Evolutionary conservation across 1,140 invertebrate genomes (phyloP).

Genomic region (Cryptotermes secundus): DNA sequence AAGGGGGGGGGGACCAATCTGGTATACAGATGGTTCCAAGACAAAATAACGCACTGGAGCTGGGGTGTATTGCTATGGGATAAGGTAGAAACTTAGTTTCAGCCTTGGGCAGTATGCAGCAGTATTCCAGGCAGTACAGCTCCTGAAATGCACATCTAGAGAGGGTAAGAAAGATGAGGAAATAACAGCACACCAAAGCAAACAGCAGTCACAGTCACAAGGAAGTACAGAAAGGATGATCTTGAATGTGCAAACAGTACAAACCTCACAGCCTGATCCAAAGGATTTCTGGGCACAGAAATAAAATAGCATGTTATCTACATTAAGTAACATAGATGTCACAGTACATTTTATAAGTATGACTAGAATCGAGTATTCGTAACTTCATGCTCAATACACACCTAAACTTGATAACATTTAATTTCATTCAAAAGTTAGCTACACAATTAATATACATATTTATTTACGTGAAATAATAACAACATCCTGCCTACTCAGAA

Average conservation of each 20-base stretch:
- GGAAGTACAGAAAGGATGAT: background rate
- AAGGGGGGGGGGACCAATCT: too few relatives aligned
- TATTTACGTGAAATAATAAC: too few relatives aligned
- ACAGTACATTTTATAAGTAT: background rate
- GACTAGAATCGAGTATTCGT: background rate
- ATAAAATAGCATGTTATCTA: conserved; percentile 26
- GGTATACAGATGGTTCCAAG: too few relatives aligned
- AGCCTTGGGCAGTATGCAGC: too few relatives aligned
- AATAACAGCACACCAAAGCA: background rate
- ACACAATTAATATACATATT: background rate
- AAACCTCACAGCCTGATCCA: conserved; percentile 59
- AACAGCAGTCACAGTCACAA: background rate
- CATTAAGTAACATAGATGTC: background rate
- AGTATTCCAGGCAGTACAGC: too few relatives aligned
- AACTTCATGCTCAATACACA: background rate
- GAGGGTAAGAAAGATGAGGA: background rate
- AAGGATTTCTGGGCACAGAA: conserved; percentile 56
- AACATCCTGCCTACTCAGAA: too few relatives aligned
- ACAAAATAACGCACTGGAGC: too few relatives aligned
- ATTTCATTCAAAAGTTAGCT: background rate
- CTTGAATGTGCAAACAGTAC: background rate
- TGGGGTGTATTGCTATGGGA: too few relatives aligned
- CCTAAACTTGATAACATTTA: background rate
- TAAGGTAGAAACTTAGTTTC: too few relatives aligned
- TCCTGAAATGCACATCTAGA: too few relatives aligned